phyloP scores from a whole-genome alignment of 2,888 invertebrate genomes.

The Belgica antarctica region DNA sequence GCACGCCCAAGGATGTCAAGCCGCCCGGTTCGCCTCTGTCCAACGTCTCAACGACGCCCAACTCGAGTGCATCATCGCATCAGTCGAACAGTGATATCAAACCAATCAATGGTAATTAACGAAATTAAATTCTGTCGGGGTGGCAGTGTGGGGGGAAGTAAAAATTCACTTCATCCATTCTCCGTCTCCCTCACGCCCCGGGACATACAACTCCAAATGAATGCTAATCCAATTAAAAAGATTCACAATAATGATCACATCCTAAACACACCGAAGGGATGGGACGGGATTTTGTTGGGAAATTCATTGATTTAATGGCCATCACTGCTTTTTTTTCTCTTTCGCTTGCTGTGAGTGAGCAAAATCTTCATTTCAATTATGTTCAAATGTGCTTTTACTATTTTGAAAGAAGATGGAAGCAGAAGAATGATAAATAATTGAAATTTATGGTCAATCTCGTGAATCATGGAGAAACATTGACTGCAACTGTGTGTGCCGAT shows the following conservation, averaged over 20 bases:
- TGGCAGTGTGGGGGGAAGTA: too few relatives aligned
- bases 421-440: slow-evolving; percentile 22
- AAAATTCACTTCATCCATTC: background rate
- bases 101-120: slow-evolving; percentile 46
- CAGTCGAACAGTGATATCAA: slow-evolving; percentile 47
- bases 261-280: background rate
- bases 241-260: slow-evolving; percentile 16
- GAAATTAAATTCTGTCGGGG: slow-evolving; percentile 38
- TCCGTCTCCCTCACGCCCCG: background rate
- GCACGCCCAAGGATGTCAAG: slow-evolving; percentile 46
- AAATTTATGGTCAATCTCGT: slow-evolving; percentile 14
- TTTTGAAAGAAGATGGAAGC: background rate
- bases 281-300: background rate
- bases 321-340: background rate
- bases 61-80: slow-evolving; percentile 47
- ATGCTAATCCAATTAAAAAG: slow-evolving; percentile 19
- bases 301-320: slow-evolving; percentile 28
- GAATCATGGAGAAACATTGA: background rate
- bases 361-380: slow-evolving; percentile 23
- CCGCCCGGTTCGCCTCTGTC: slow-evolving; percentile 47
- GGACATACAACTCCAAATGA: slow-evolving; percentile 17
- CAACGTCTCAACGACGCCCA: slow-evolving; percentile 47
- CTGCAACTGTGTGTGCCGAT: background rate
- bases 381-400: background rate
- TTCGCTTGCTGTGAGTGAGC: background rate